Conservation (phyloP, 2,113 vertebrate species). For the Damaliscus lunatus region DNA sequence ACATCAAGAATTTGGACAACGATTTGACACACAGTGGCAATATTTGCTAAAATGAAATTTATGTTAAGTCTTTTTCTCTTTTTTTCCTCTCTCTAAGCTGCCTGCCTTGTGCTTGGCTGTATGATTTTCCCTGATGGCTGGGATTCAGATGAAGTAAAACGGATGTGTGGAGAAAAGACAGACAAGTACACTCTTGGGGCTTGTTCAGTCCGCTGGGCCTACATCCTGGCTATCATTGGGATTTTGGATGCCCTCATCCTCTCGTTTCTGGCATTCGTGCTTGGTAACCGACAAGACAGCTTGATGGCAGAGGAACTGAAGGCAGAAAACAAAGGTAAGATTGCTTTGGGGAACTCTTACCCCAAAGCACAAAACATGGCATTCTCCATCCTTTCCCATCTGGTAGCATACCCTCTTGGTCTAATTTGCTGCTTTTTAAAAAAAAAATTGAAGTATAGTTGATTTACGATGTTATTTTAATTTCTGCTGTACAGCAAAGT, state of each 20-base stretch:
- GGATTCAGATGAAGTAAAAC: constrained; percentile 94
- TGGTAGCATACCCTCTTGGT: background rate
- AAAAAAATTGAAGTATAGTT: background rate
- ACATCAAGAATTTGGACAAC: background rate
- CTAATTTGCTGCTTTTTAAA: background rate
- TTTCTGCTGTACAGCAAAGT: background rate
- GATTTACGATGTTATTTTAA: background rate
- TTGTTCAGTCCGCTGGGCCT: constrained; percentile 96
- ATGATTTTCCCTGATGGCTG: constrained; percentile 98
- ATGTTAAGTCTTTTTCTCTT: constrained; percentile 57
- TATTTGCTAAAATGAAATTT: constrained; percentile 53
- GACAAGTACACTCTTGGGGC: constrained; percentile 96
- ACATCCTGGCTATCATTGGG: constrained; percentile 97
- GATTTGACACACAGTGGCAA: constrained; percentile 54
- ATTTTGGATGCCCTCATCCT: constrained; percentile 97
- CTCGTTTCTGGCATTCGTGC: constrained; percentile 96
- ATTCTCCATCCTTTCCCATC: background rate
- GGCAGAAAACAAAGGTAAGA: constrained; percentile 96
- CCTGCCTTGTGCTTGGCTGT: constrained; percentile 96
- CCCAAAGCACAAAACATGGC: background rate
- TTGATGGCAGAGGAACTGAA: constrained; percentile 96
- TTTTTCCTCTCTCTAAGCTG: constrained; percentile 83
- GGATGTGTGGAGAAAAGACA: constrained; percentile 94
- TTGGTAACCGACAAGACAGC: constrained; percentile 96
- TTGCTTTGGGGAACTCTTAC: constrained; percentile 52